A percentile compares a stretch with the other conserved stretches of the same genome.
Conservation (phyloP, 2,113 vertebrate species). For the Nannospalax galili region DNA sequence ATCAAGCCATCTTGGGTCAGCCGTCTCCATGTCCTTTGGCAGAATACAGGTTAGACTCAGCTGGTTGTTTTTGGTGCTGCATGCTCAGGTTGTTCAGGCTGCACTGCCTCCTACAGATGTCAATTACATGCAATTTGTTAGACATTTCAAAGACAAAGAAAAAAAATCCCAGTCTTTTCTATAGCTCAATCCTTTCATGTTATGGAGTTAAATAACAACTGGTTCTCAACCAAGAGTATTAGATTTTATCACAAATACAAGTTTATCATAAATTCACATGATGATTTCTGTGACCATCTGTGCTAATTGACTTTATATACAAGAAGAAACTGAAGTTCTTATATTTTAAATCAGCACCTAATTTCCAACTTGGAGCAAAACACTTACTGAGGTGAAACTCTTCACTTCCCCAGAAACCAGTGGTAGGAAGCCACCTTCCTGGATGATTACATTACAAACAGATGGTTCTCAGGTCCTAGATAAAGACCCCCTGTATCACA, state of each 20-base stretch:
- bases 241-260: background rate
- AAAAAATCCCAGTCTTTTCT: background rate
- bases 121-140: background rate
- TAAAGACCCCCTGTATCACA: background rate
- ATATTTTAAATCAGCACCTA: background rate
- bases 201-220: background rate
- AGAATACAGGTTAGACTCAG: too few species aligned
- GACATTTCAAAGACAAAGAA: background rate
- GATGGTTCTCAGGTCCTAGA: background rate
- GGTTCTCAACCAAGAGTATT: background rate
- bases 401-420: background rate
- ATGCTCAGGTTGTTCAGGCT: too few species aligned
- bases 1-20: too few species aligned
- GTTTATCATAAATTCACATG: slow-evolving; percentile 1
- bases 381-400: background rate
- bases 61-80: too few species aligned
- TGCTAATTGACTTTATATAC: background rate
- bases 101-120: too few species aligned
- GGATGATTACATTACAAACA: background rate
- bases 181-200: background rate
- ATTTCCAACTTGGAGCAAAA: background rate
- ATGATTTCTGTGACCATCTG: background rate
- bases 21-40: too few species aligned
- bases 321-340: background rate
- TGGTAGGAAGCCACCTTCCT: background rate